Base-by-base conservation (phyloP, 1,140 invertebrate genomes). In the Berghia stephanieae region DNA sequence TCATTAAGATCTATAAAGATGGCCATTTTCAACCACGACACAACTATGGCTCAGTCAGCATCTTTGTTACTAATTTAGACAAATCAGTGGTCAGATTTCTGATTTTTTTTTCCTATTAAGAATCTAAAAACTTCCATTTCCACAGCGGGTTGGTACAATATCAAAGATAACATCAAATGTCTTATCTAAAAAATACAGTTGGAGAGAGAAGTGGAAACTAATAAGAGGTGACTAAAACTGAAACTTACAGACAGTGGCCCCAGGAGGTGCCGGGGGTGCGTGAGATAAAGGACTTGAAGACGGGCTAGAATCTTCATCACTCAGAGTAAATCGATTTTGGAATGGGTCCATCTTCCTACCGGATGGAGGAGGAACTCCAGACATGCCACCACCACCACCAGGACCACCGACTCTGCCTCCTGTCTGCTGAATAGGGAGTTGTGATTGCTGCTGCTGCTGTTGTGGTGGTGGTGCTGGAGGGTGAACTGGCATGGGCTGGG, bases 221-320 rank as follows among this genome's bases (percentile, higher is more conserved):
- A 31, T 5, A 66, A 27, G 43, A 44, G 21, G 43, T 42, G 49
- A 27, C 46, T 63, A 27, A 42, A 55, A 52, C 8, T 69, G 27
- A 38, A 44, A 70, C 85, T 86, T 81, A 88, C 85, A 84, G 68
- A 85, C 63, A 79, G 85, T 84, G 67, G 86, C 80, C 78, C 86
- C 81, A 79, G 86, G 83, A 21, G 86, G 85, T 70, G 85, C 83
- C 31, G 86, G 84, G 2, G 85, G 85, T 52, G 82, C 81, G 46
- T 78, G 71, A 77, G 86, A 85, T 27, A 81, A 79, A 79, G 79
- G 85, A 77, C 81, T 87, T 82, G 70, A 84, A 82, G 78, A 84
- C 81, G 68, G 78, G 63, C 63, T 73, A 38, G 79, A 75, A 60
- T 80, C 72, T 75, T 80, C 77, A 72, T 78, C 72, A 63, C 79